phyloP scores from a whole-genome alignment of 2,797 vertebrate species.

The Lagocephalus sceleratus region DNA sequence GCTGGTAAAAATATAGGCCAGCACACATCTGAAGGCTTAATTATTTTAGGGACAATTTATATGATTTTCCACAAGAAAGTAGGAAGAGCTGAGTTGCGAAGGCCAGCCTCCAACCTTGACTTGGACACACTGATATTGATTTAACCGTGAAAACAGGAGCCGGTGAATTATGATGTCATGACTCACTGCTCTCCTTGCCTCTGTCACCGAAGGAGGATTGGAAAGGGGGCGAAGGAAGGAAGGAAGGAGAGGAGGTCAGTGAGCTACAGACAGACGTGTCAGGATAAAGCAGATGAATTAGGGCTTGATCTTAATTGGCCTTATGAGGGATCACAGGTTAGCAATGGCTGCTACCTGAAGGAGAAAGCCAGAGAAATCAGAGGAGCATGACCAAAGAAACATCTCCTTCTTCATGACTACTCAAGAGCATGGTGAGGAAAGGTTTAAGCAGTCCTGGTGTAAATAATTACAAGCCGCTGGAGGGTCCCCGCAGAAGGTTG shows the following conservation, averaged over 20 bases:
- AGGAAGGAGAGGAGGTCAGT: slow-evolving; percentile 33
- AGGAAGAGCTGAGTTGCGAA: slow-evolving; percentile 65
- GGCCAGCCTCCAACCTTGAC: slow-evolving; percentile 74
- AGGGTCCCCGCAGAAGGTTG: slow-evolving; percentile 21
- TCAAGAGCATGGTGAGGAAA: not conserved
- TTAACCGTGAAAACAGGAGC: slow-evolving; percentile 77
- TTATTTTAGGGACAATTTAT: slow-evolving; percentile 79
- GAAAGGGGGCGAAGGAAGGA: slow-evolving; percentile 1
- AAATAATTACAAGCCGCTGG: slow-evolving; percentile 5
- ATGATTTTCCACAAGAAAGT: slow-evolving; percentile 73
- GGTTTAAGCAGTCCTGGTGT: not conserved
- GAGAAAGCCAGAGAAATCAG: not conserved
- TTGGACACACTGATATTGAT: slow-evolving; percentile 78
- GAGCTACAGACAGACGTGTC: slow-evolving; percentile 46
- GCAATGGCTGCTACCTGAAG: slow-evolving; percentile 36
- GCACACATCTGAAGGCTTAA: slow-evolving; percentile 73
- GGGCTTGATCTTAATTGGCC: slow-evolving; percentile 61
- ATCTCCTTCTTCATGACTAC: not conserved
- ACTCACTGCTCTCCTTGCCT: slow-evolving; percentile 73
- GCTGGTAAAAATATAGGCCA: slow-evolving; percentile 60
- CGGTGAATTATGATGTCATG: slow-evolving; percentile 79
- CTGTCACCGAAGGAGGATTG: slow-evolving; percentile 68
- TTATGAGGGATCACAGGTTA: slow-evolving; percentile 51
- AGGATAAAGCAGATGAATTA: slow-evolving; percentile 62
- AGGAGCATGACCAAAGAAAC: slow-evolving; percentile 10